Evolutionary conservation across 2,113 vertebrate species (phyloP).

Genomic region (Terrapene triunguis): DNA sequence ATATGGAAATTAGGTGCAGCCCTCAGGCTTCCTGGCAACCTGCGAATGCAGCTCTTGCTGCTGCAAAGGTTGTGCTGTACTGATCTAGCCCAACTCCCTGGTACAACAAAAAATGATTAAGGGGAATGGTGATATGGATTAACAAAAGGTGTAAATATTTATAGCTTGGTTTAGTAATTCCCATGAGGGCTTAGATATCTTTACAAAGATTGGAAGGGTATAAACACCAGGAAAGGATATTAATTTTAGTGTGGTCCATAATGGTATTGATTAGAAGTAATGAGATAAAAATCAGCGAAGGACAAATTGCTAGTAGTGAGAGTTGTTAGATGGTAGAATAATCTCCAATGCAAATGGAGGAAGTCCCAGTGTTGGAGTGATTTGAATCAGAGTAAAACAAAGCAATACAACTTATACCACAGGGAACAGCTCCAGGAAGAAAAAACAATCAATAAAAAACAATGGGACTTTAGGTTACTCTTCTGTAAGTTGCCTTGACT

Average conservation of each 20-base stretch:
- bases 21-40: constrained; percentile 44
- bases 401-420: constrained; percentile 55
- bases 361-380: constrained; percentile 39
- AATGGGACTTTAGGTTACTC: constrained; percentile 25
- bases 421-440: constrained; percentile 37
- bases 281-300: constrained; percentile 22
- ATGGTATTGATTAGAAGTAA: constrained; percentile 22
- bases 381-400: constrained; percentile 61
- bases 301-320: constrained; percentile 63
- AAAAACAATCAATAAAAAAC: not conserved
- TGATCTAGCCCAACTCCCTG: not conserved
- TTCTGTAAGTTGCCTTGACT: constrained; percentile 54
- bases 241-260: constrained; percentile 49
- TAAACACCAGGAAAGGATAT: constrained; percentile 14
- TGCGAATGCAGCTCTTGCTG: constrained; percentile 33
- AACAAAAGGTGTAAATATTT: constrained; percentile 42
- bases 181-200: constrained; percentile 21
- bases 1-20: constrained; percentile 62
- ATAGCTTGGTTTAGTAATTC: constrained; percentile 6
- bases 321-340: constrained; percentile 49
- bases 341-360: constrained; percentile 48
- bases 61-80: constrained; percentile 29
- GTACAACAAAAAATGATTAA: not conserved
- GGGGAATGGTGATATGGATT: not conserved
- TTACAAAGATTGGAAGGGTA: not conserved